Evolutionary conservation across 2,113 vertebrate genomes (phyloP), one percentile per base, ranked within the genome.

Genomic region (Calidris pugnax): DNA sequence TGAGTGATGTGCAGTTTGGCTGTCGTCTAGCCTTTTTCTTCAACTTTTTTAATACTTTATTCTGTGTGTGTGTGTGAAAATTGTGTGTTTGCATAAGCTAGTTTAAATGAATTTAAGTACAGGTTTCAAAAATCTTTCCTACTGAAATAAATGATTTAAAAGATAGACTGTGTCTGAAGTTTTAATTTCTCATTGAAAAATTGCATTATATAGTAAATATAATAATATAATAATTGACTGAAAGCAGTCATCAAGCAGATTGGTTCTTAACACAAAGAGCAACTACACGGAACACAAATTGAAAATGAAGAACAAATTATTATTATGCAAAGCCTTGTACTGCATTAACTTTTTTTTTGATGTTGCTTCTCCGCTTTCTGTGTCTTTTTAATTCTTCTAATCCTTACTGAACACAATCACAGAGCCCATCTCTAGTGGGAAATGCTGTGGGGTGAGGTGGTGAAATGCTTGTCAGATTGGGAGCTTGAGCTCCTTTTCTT

Each of bases 1-100:
- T 33, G 98, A 99, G 99, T 92, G 99, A 99, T 94, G 99, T 98
- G 98, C 99, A 96, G 90, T 94, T 97, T 90, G 93, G 91, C 97
- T 97, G 86, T 75, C 97, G 90, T 92, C 92, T 73, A 95, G 93
- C 97, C 93, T 97, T 96, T 98, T 97, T 97, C 95, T 92, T 88
- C 86, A 69, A 50, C 82, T 90, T 96, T 96, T 98, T 93, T 84
- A 97, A 95, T 89, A 86, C 87, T 97, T 97, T 80, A 33, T 82
- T 96, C 93, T 96, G 45, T 93, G 92, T 75, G 94, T 96, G 96
- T 9, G 97, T 97, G 97, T 97, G 97, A 75, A 97, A 95, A 97
- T 91, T 89, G 98, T 98, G 97, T 98, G 98, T 98, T 97, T 98
- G 97, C 98, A 95, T 97, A 97, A 97, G 91, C 96, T 98, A 96